Conservation (phyloP, 2,797 vertebrate genomes). For the Enteromius unitaeniatus region DNA sequence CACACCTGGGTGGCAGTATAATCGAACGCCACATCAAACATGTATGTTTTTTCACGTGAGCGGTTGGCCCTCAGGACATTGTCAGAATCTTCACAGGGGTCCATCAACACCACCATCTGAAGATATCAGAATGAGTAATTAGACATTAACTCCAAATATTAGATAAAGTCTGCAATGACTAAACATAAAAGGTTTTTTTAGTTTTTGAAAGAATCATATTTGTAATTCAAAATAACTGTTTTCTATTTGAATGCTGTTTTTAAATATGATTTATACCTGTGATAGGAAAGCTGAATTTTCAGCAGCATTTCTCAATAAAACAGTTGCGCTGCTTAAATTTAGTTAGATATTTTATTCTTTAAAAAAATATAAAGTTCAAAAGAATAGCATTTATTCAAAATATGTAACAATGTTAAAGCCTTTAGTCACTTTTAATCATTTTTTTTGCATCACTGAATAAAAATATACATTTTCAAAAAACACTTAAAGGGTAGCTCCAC, state of each 20-base stretch:
- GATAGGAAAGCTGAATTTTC: background rate
- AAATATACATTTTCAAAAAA: background rate
- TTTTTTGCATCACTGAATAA: background rate
- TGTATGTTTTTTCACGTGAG: constrained; percentile 90
- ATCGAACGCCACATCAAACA: constrained; percentile 91
- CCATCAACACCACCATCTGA: constrained; percentile 92
- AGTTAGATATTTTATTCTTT: background rate
- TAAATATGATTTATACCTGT: background rate
- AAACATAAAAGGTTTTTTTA: background rate
- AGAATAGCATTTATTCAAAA: background rate
- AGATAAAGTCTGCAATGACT: background rate
- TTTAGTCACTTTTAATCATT: background rate
- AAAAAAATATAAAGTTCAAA: background rate
- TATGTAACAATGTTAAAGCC: background rate
- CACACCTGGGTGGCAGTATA: constrained; percentile 84
- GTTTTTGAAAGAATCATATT: no score
- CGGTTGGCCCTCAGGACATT: constrained; percentile 86
- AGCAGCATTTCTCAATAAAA: background rate
- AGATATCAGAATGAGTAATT: constrained; percentile 6
- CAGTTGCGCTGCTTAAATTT: background rate
- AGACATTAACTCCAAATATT: background rate
- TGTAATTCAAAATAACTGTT: background rate
- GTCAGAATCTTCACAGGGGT: constrained; percentile 88
- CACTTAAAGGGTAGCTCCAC: no score
- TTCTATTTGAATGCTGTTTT: background rate